Evolutionary conservation across 1,140 invertebrate genomes (phyloP), one percentile per base, ranked within the genome.

Genomic region (Diachasma alloeum): DNA sequence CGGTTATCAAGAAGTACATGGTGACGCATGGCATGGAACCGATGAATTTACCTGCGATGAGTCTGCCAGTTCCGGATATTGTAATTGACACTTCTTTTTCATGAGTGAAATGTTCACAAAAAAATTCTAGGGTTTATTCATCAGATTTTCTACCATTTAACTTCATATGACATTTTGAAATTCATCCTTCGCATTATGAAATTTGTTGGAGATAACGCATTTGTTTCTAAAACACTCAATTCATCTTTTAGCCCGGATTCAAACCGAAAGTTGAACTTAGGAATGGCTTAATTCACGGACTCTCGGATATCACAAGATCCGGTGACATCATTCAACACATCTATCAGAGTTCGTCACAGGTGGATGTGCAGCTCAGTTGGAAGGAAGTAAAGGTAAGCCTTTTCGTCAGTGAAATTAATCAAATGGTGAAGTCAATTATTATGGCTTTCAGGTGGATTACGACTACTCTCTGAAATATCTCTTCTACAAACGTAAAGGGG

Each of bases 361-460:
- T 56, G 17, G 74, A 76, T 15, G 15, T 71, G 6, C 31, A 71
- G 11, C 68, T 76, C 19, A 53, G 46, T n/a, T 76, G 74, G 74
- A 26, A 76, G 6, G n/a, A 71, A 22, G 4, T 76, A 19, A n/a
- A 76, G 42, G 74, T 76, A 46, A 44, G 42, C 4, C 31, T 31
- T 31, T 31, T 31, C 31, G 22, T 26, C 59, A 8, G 1, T 6
- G 24, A 26, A 46, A 15, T 68, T 67, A 66, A 10, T 63, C 37
- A 26, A n/a, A 74, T 24, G 4, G 39, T 11, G 10, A 42, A 74
- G 10, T 59, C 11, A 67, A 44, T 67, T 3, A 53, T 73, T 24
- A 48, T 42, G 68, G 17, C 37, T 63, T 78, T 39, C 24, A 87
- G 86, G 36, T 81, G 0, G 79, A 72, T 19, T 85, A 81, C 46